phyloP scores from a whole-genome alignment of 2,113 vertebrate species.

The Siphamia tubifer region DNA sequence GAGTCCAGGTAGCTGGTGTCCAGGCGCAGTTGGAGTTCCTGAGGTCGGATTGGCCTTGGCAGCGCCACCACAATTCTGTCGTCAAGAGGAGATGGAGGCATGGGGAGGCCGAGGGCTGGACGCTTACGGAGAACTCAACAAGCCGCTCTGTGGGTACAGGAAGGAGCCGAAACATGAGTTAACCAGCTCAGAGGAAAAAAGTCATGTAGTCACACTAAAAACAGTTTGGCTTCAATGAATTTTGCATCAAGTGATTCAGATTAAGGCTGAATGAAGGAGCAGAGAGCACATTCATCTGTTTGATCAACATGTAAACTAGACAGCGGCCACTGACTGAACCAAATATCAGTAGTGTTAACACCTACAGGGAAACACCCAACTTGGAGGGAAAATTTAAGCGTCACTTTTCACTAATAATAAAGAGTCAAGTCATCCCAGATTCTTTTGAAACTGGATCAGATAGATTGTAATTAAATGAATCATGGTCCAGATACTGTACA shows the following conservation, averaged over 20 bases:
- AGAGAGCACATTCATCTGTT: slow-evolving; percentile 16
- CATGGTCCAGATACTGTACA: slow-evolving; percentile 32
- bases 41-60: slow-evolving; percentile 96
- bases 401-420: slow-evolving; percentile 54
- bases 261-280: neutral
- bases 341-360: slow-evolving; percentile 68
- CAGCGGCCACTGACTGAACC: slow-evolving; percentile 21
- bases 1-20: slow-evolving; percentile 92
- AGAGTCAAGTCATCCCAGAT: slow-evolving; percentile 49
- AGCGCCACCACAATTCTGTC: slow-evolving; percentile 99
- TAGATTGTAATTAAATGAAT: slow-evolving; percentile 46
- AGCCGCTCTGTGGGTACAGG: slow-evolving; percentile 77
- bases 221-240: neutral
- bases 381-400: slow-evolving; percentile 35
- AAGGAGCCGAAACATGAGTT: neutral
- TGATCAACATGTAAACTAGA: slow-evolving; percentile 55
- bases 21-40: slow-evolving; percentile 96
- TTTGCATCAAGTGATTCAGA: neutral
- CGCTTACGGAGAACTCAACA: slow-evolving; percentile 89
- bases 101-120: slow-evolving; percentile 92
- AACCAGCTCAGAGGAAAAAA: neutral
- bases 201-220: neutral
- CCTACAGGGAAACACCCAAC: slow-evolving; percentile 69
- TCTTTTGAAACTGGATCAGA: slow-evolving; percentile 35
- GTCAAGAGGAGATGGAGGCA: slow-evolving; percentile 99